Evolutionary conservation across 2,888 invertebrate species (phyloP), one percentile per base, ranked within the genome.

Genomic region (Eustalomyia histrio): DNA sequence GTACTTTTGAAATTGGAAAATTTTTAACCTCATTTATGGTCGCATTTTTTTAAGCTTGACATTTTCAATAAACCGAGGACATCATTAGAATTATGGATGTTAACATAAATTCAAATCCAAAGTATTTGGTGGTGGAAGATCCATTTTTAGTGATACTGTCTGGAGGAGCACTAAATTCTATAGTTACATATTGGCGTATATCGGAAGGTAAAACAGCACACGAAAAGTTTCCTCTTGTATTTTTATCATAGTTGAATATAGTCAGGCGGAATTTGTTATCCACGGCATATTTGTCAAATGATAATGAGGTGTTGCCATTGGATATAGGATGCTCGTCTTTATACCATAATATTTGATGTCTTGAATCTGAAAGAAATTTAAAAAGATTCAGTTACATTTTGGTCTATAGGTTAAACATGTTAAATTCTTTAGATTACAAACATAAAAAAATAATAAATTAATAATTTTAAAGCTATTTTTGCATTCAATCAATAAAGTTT

Each of bases 271-370:
- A 71, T 29, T 78, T 78, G 55, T 74, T 78, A 35, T 81, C 81
- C 9, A 81, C 57, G 0, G 74, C 57, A 50, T 74, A 81, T 50
- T 78, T 78, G 10, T 67, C 81, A 18, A 39, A 29, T 1, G 74
- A 52, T 43, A 81, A 18, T 2, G 81, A 71, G n/a, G 57, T 78
- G 55, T 78, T 81, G 57, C 81, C 81, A 57, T 69, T 81, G 3
- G 81, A 76, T 14, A 81, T 81, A 29, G 78, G 43, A 17, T 60
- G 55, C 24, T 74, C 68, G 8, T 53, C 71, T 10, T 78, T 78
- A 35, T 81, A 81, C 81, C 81, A 81, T 43, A 78, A 61, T 16
- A 81, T 81, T 24, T 69, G 64, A 55, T 81, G 74, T 10, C 9
- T 55, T 4, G 73, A 58, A 39, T 78, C 81, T 81, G 16, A 43